phyloP scores from a whole-genome alignment of 2,797 vertebrate species.

The Antrozous pallidus region DNA sequence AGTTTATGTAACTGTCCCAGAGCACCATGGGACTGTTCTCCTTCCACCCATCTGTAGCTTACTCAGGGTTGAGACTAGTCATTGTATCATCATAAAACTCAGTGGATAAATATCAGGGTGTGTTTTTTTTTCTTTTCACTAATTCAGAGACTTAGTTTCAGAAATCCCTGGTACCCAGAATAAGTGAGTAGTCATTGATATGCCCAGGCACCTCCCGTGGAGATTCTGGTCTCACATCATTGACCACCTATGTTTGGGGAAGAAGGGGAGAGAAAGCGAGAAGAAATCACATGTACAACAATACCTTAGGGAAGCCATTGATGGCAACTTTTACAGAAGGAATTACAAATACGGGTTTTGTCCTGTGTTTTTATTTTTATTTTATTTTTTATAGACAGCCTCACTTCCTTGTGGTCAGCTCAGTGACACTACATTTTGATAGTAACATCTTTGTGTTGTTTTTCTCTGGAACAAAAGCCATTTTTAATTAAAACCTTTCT shows the following conservation, averaged over 20 bases:
- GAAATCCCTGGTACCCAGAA: not conserved
- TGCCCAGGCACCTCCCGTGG: not conserved
- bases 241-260: not conserved
- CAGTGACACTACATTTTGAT: slow-evolving; percentile 65
- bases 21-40: not conserved
- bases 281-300: not conserved
- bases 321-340: not conserved
- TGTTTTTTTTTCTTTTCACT: not conserved
- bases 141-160: slow-evolving; percentile 2
- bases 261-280: not conserved
- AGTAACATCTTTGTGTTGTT: slow-evolving; percentile 67
- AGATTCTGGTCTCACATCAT: not conserved
- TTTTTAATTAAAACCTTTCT: slow-evolving; percentile 78
- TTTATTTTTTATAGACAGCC: slow-evolving; percentile 50
- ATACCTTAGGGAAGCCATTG: not conserved
- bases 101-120: not conserved
- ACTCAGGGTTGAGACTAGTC: not conserved
- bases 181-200: not conserved
- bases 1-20: not conserved
- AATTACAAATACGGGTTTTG: not conserved
- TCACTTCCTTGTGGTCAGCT: slow-evolving; percentile 63
- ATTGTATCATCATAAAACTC: not conserved
- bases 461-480: slow-evolving; percentile 71
- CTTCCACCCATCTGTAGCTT: not conserved
- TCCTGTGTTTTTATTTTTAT: slow-evolving; percentile 56